Evolutionary conservation across 1,140 invertebrate genomes (phyloP), one percentile per base, ranked within the genome.

Genomic region (Eulimnadia texana): DNA sequence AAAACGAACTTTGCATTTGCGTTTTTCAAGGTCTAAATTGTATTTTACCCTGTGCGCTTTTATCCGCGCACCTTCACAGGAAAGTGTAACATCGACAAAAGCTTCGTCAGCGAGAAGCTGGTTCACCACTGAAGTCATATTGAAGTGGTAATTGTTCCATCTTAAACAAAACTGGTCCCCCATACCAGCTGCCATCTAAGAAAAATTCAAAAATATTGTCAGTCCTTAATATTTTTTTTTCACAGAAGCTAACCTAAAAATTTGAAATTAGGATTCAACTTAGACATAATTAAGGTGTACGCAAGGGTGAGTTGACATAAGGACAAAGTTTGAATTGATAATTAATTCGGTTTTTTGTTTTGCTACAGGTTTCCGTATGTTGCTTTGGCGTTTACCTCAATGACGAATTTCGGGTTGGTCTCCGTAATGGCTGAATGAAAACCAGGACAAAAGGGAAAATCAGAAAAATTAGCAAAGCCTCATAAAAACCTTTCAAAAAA

Each of bases 81-180:
- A 88, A 49, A 93, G 71, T 3, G 89, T 93, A 16, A 92, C 88
- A 72, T 93, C 90, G 0, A 90, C 88, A 68, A 92, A 91, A 68
- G 88, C 81, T 71, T 92, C 86, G n/a, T 82, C 82, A 11, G 83
- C 82, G 28, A 90, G 72, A 3, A 93, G 77, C 25, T 87, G 83
- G 13, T 86, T 85, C 70, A 90, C 88, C 60, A 78, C 78, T 50
- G 80, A 84, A 72, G 88, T 84, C 72, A 90, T 79, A 70, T 88
- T 89, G 49, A 83, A 84, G 69, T 88, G 85, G 72, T 88, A 89
- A 69, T 85, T 87, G 72, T 91, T 90, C 90, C 90, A 93, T 71
- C 88, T 80, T 56, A 91, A 81, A 71, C 89, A 89, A 68, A 90
- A 68, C 63, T 74, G 72, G 62, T 72, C 62, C 10, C 55, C 56